A percentile compares a stretch with the other conserved stretches of the same genome.
Conservation (phyloP, 2,113 vertebrate genomes). For the Mirounga angustirostris region DNA sequence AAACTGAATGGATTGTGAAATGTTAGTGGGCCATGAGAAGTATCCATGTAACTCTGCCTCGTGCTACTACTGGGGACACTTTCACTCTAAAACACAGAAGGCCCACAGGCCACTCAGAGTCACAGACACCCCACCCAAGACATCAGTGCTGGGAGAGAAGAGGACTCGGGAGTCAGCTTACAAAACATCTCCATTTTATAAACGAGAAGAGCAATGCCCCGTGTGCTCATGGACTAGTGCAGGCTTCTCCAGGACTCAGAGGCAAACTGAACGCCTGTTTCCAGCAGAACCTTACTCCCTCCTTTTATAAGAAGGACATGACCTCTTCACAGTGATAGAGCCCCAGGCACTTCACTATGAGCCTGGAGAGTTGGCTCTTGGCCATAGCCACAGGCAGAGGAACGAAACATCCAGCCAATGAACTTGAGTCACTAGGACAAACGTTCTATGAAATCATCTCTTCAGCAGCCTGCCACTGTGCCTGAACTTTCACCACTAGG, state of each 20-base stretch:
- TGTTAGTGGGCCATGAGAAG: neutral
- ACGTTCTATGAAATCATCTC: neutral
- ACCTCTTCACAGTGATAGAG: neutral
- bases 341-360: neutral
- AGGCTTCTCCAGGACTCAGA: neutral
- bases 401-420: constrained; percentile 15
- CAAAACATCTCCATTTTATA: neutral
- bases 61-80: neutral
- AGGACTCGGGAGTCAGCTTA: neutral
- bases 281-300: neutral
- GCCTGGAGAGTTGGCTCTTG: neutral
- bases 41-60: neutral
- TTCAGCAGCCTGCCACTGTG: neutral
- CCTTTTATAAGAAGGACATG: constrained; percentile 17
- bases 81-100: neutral
- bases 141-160: neutral
- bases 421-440: neutral
- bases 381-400: neutral
- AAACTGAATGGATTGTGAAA: constrained; percentile 24
- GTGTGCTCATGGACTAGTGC: neutral
- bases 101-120: neutral
- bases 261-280: neutral
- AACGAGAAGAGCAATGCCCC: neutral
- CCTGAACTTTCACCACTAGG: neutral
- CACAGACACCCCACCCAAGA: neutral